Base-by-base conservation (phyloP, 2,797 vertebrate genomes). In the Pampus argenteus region DNA sequence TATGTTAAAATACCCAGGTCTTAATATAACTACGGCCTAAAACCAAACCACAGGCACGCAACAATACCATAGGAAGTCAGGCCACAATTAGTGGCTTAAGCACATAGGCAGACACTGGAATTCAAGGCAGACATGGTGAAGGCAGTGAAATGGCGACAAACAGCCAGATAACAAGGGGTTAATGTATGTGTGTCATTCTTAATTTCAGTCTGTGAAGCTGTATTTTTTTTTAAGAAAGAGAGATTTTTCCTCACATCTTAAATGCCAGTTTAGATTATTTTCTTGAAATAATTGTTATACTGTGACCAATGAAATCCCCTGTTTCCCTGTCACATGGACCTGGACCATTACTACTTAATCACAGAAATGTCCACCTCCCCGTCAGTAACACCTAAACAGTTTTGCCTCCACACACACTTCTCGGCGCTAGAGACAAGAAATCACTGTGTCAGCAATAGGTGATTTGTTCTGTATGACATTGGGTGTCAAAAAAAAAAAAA, bases 391-490 rank as follows among this genome's bases (percentile, higher is more conserved):
- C 67, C 83, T 75, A 77, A 77, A 88, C 81, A 85, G 81, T 88
- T 89, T 88, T 86, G 79, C 84, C 78, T 81, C 72, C 85, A 85
- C 84, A 89, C 72, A 88, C 87, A 87, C 84, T 83, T 89, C 81
- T 86, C 87, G 76, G 84, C 80, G 49, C 63, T 52, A 50, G 81
- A 79, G 72, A 86, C 66, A 67, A 80, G 85, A 85, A 89, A 92
- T 82, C 86, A 81, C 86, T 74, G 76, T 85, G 90, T 93, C 90
- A 90, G 90, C 90, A 86, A 76, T 57, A 71, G 55, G 71, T 74
- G 79, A 81, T 90, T 91, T 89, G 88, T 89, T 91, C 87, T 87
- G 87, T 84, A 73, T 91, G 85, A 93, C 86, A 90, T 66, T 82
- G 72, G 81, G 73, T 85, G 80, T 87, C 79, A 86, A 58, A 70